Evolutionary conservation across 2,888 invertebrate species (phyloP), one percentile per base, ranked within the genome.

Genomic region (Macrosoma leucophasiata): DNA sequence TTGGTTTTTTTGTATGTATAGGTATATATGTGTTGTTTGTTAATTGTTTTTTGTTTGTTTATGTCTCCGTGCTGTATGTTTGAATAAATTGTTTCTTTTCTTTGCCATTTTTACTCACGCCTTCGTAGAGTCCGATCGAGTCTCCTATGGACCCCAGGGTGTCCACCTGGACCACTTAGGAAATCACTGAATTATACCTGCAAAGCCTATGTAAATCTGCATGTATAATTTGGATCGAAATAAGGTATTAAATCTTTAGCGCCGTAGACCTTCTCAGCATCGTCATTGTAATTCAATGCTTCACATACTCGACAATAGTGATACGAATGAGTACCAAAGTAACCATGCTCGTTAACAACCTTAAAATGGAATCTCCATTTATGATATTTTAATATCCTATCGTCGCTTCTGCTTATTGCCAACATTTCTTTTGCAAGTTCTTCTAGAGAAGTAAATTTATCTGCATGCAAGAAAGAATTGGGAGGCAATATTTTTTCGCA

Each of bases 261-360:
- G 25, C 47, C 40, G 20, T 76, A 75, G 2, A 63, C 37, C 29
- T 62, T 71, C 20, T 41, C 39, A 2, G 13, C 27, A 1, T 36
- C 62, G 9, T 69, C 64, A 52, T 90, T 89, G 50, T 87, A 89
- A 58, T 89, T 88, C 8, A 91, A 66, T n/a, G 90, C 90, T 60
- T 91, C 87, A 54, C 91, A 91, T 5, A 89, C 55, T 33, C 90
- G 84, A 52, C 91, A 91, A 39, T 87, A 87, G 52, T 90, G 90
- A 30, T 63, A 73, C 0, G 89, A 88, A 6, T 63, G 63, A 1
- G 86, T 82, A 8, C 86, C 82, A 50, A 90, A 90, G 55, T 89
- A 91, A 0, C 90, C 91, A 53, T 91, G 90, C 50, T 91, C 90
- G 47, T 90, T 90, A 0, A 84, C 30, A 1, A 89, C 72, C 36